Conservation (phyloP, 2,888 invertebrate species). For the Halictus quadricinctus region DNA sequence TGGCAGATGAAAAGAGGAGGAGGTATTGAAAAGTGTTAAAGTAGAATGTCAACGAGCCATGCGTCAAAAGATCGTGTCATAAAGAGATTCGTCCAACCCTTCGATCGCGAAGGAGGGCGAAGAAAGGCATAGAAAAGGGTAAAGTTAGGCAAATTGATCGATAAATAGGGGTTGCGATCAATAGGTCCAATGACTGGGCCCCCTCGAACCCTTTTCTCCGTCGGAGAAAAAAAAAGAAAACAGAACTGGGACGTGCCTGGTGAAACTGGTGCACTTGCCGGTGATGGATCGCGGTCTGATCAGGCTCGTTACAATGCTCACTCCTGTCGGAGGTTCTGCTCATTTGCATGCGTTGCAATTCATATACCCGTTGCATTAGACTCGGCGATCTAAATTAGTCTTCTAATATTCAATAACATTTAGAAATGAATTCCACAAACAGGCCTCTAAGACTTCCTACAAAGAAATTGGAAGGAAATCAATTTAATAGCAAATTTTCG, state of each 20-base stretch:
- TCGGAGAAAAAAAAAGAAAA: neutral
- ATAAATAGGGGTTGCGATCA: slow-evolving; percentile 64
- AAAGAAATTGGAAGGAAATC: too few species aligned
- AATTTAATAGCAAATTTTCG: neutral
- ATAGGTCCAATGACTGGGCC: slow-evolving; percentile 40
- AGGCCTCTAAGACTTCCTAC: too few species aligned
- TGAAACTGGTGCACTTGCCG: slow-evolving; percentile 51
- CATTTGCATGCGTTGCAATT: neutral
- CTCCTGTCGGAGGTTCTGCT: neutral
- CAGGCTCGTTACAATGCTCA: slow-evolving; percentile 41
- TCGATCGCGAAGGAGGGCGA: slow-evolving; percentile 42
- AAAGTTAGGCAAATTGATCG: slow-evolving; percentile 65
- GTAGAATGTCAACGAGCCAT: slow-evolving; percentile 1
- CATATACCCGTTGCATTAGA: neutral
- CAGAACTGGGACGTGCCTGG: slow-evolving; percentile 16
- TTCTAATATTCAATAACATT: neutral
- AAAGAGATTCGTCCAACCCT: slow-evolving; percentile 36
- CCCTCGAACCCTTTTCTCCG: slow-evolving; percentile 58
- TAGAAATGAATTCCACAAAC: neutral
- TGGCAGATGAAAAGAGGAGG: neutral
- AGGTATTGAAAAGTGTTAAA: neutral
- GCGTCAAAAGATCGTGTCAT: slow-evolving; percentile 32
- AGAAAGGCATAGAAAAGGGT: slow-evolving; percentile 45
- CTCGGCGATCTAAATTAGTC: neutral
- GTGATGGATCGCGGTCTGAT: slow-evolving; percentile 45